A percentile compares a stretch with the other conserved stretches of the same genome.
phyloP scores from a whole-genome alignment of 2,888 invertebrate genomes.

The Tyria jacobaeae region DNA sequence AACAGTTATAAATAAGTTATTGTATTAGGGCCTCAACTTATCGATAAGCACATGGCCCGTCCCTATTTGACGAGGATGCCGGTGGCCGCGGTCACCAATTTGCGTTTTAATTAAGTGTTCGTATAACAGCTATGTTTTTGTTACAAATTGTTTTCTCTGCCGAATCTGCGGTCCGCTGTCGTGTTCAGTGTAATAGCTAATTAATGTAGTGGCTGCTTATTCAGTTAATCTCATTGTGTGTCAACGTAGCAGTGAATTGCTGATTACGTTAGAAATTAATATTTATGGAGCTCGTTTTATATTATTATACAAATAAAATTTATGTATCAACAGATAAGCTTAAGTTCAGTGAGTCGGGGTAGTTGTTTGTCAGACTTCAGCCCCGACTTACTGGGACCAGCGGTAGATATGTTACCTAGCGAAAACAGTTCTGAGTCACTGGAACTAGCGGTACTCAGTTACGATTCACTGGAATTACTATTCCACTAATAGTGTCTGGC shows the following conservation, averaged over 20 bases:
- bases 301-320: no score
- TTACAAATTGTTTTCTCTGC: conserved; percentile 75
- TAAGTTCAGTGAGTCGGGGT: no score
- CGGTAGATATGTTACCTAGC: no score
- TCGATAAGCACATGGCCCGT: conserved; percentile 27
- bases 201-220: conserved; percentile 26
- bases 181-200: conserved; percentile 33
- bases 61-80: conserved; percentile 49
- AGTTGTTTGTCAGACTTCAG: no score
- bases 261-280: neutral
- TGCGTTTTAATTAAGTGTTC: conserved; percentile 83
- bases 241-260: neutral
- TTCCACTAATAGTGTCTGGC: no score
- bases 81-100: conserved; percentile 74
- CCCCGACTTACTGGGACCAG: no score
- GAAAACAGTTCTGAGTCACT: no score
- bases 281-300: neutral
- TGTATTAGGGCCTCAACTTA: neutral
- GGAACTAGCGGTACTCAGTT: no score
- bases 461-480: no score
- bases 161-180: conserved; percentile 53
- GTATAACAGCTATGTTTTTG: conserved; percentile 78
- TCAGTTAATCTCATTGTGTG: conserved; percentile 17
- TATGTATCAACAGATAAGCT: no score
- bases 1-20: neutral